Conservation (phyloP, 1,140 invertebrate genomes). For the Drusus annulatus region DNA sequence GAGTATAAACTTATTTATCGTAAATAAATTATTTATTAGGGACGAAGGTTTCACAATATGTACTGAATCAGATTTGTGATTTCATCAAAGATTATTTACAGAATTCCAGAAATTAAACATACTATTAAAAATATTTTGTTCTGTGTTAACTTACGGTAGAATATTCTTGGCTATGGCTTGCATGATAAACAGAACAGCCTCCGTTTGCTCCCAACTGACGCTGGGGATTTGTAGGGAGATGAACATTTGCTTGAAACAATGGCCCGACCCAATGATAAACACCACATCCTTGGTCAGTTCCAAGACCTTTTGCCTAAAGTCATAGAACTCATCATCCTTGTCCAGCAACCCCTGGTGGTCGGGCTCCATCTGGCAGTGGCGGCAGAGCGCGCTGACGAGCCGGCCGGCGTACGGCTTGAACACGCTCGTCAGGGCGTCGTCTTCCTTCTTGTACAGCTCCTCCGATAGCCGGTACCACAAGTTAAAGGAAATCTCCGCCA, state of each 20-base stretch:
- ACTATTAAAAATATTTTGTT: too few species aligned
- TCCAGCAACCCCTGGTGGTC: constrained; percentile 87
- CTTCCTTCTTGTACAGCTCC: constrained; percentile 91
- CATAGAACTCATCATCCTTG: constrained; percentile 86
- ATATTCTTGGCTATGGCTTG: constrained; percentile 96
- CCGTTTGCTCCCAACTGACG: constrained; percentile 91
- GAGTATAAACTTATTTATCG: too few species aligned
- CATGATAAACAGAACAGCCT: constrained; percentile 97
- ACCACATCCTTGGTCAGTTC: constrained; percentile 97
- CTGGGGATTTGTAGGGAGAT: constrained; percentile 77
- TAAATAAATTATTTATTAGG: too few species aligned
- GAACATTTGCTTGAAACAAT: constrained; percentile 94
- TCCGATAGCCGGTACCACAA: constrained; percentile 98
- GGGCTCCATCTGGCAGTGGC: constrained; percentile 69
- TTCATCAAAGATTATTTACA: too few species aligned
- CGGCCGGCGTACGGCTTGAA: constrained; percentile 94
- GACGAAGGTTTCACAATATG: too few species aligned
- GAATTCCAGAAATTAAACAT: too few species aligned
- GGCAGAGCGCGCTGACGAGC: constrained; percentile 83
- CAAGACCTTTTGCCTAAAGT: constrained; percentile 91
- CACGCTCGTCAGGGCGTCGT: constrained; percentile 81
- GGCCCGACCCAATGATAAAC: constrained; percentile 95
- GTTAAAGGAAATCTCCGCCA: constrained; percentile 97
- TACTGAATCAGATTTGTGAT: too few species aligned
- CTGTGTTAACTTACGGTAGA: too few species aligned